These are phyloP conservation scores for Drosophila mauritiana DNA, from an alignment of 1,140 invertebrate genomes.

Conservation along the genomic window DNA sequence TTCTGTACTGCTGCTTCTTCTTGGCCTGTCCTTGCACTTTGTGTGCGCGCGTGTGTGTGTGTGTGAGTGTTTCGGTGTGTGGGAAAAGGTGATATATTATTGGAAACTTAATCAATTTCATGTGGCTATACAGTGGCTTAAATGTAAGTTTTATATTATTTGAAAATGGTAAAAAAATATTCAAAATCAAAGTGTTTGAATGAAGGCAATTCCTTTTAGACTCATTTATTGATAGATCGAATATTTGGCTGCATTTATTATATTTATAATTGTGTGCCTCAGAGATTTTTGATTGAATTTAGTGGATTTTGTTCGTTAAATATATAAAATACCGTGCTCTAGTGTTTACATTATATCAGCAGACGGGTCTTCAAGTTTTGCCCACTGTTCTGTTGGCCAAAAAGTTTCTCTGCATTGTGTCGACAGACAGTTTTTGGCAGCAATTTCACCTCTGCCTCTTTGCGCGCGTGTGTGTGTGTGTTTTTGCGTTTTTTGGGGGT, in stretches of 20 bases:
- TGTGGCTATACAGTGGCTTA: conserved; percentile 10
- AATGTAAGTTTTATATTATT: too few relatives aligned
- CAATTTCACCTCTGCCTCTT: conserved; percentile 3
- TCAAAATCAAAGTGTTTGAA: background rate
- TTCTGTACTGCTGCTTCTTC: conserved; percentile 5
- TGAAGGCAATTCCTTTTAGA: too few relatives aligned
- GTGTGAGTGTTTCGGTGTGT: conserved; percentile 5
- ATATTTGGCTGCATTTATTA: too few relatives aligned
- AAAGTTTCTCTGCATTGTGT: conserved; percentile 51
- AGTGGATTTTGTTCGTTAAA: background rate
- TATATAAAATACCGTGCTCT: too few relatives aligned
- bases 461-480: conserved; percentile 8
- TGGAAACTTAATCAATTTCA: conserved; percentile 30
- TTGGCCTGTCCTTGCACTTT: conserved; percentile 34
- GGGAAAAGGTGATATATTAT: conserved; percentile 39
- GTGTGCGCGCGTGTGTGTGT: conserved; percentile 17
- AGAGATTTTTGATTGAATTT: too few relatives aligned
- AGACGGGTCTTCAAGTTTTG: background rate
- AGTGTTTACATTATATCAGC: background rate
- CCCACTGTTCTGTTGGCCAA: conserved; percentile 21
- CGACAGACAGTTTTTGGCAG: conserved; percentile 63
- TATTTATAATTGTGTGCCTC: too few relatives aligned
- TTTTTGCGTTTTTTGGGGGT: conserved; percentile 15
- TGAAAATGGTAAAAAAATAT: background rate
- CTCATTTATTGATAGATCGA: too few relatives aligned